A percentile compares a stretch with the other conserved stretches of the same genome.
phyloP scores from a whole-genome alignment of 2,797 vertebrate genomes.

The Kryptolebias ocellatus region DNA sequence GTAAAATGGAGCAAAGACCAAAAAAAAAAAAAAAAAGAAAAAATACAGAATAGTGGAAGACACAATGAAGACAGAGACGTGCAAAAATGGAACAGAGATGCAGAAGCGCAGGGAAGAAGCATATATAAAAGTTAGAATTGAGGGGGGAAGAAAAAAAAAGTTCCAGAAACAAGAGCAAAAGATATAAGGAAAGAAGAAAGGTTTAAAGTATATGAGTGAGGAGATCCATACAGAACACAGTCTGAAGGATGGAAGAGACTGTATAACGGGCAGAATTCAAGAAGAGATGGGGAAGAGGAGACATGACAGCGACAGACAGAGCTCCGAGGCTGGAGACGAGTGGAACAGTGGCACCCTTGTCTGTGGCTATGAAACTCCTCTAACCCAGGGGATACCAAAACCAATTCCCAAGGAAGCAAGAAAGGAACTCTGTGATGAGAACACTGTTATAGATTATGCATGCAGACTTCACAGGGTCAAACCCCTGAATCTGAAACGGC shows the following conservation, averaged over 20 bases:
- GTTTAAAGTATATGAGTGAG: background rate
- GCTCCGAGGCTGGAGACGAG: slow-evolving; percentile 43
- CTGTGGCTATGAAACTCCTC: slow-evolving; percentile 41
- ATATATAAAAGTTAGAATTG: slow-evolving; percentile 7
- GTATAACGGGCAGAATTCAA: slow-evolving; percentile 19
- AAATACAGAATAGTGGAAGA: no score
- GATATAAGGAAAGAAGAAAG: background rate
- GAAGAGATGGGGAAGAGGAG: slow-evolving; percentile 49
- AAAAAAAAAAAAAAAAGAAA: slow-evolving; percentile 17
- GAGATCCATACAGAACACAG: slow-evolving; percentile 11
- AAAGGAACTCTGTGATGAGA: slow-evolving; percentile 54
- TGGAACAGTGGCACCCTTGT: slow-evolving; percentile 55
- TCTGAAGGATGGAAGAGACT: slow-evolving; percentile 3
- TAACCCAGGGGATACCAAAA: slow-evolving; percentile 56
- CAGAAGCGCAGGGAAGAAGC: background rate
- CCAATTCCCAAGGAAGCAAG: slow-evolving; percentile 57
- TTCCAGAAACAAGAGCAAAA: background rate
- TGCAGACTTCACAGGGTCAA: slow-evolving; percentile 63
- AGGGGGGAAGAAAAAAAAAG: background rate
- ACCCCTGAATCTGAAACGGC: slow-evolving; percentile 63
- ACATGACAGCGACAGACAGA: slow-evolving; percentile 71
- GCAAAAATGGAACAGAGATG: slow-evolving; percentile 7
- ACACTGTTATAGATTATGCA: slow-evolving; percentile 73
- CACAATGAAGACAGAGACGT: background rate
- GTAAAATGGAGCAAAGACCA: slow-evolving; percentile 5